Evolutionary conservation across 2,888 invertebrate genomes (phyloP), one percentile per base, ranked within the genome.

Genomic region (Lingula anatina): DNA sequence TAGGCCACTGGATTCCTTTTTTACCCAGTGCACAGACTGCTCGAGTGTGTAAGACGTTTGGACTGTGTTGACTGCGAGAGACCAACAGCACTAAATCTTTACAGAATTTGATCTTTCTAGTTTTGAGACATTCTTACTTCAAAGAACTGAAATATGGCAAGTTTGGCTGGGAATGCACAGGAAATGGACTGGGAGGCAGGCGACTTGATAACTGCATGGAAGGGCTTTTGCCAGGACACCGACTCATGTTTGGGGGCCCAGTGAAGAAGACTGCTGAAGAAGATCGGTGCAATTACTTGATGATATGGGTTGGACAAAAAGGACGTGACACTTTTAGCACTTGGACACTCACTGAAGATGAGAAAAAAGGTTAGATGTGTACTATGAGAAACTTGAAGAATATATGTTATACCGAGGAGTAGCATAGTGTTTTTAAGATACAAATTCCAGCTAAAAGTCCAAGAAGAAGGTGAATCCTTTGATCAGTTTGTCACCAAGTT

Each of bases 401-500:
- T 56, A n/a, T n/a, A 52, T 36, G 51, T 51, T 9, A 47, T 46
- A 27, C 55, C 55, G 4, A 44, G 50, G 15, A 31, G 37, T 1
- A 55, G 53, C 27, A 26, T 23, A 20, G 48, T 56, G 3, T 59
- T 51, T 36, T 25, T 28, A 21, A 38, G 50, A 31, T 54, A 54
- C 41, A 36, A 25, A 20, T 47, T 53, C 26, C 46, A 53, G 3
- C 41, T 38, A 25, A 55, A 43, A 44, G 24, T 43, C 39, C 53
- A 55, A 44, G 26, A 39, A 12, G 27, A 50, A 12, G 9, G n/a
- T 24, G 51, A 56, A 39, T 28, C 52, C 2, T 53, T 47, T 51
- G 59, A 59, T 5, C 44, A 55, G n/a, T 56, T 52, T 44, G 48
- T 56, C 2, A 55, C 54, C 21, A 49, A 47, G 20, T 44, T 57